Evolutionary conservation across 2,113 vertebrate species (phyloP).

Genomic region (Tenrec ecaudatus): DNA sequence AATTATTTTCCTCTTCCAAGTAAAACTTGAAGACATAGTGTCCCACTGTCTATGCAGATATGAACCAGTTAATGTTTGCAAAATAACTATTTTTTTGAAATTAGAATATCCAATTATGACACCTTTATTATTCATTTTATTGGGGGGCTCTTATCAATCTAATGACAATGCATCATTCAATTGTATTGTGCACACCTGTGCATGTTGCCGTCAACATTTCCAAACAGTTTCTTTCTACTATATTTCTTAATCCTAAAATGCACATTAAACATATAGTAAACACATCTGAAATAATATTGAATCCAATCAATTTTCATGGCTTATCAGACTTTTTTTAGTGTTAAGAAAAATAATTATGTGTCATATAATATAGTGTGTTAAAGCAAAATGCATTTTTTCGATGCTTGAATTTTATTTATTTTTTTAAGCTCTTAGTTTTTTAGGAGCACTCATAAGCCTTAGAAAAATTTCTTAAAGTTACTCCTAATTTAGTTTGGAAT

Average conservation of each 20-base stretch:
- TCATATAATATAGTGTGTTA: constrained; percentile 23
- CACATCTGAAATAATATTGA: background rate
- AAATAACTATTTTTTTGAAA: constrained; percentile 49
- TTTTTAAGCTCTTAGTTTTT: background rate
- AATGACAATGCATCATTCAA: too few relatives aligned
- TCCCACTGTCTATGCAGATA: background rate
- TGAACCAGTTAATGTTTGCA: constrained; percentile 23
- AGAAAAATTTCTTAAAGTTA: background rate
- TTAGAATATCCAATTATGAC: constrained; percentile 30
- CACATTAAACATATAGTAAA: constrained; percentile 36
- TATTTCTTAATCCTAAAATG: constrained; percentile 41
- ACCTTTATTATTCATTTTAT: background rate
- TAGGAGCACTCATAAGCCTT: constrained; percentile 10
- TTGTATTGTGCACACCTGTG: too few relatives aligned
- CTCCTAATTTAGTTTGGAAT: constrained; percentile 36
- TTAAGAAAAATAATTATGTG: constrained; percentile 32
- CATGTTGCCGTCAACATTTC: too few relatives aligned
- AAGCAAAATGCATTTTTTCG: constrained; percentile 36
- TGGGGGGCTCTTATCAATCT: too few relatives aligned
- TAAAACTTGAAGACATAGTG: constrained; percentile 35
- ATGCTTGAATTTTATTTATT: constrained; percentile 7
- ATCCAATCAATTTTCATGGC: background rate
- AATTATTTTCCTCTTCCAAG: constrained; percentile 47
- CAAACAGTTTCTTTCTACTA: too few relatives aligned
- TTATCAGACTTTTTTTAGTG: constrained; percentile 18